Evolutionary conservation across 2,797 vertebrate genomes (phyloP).

Genomic region (Cheirogaleus major): DNA sequence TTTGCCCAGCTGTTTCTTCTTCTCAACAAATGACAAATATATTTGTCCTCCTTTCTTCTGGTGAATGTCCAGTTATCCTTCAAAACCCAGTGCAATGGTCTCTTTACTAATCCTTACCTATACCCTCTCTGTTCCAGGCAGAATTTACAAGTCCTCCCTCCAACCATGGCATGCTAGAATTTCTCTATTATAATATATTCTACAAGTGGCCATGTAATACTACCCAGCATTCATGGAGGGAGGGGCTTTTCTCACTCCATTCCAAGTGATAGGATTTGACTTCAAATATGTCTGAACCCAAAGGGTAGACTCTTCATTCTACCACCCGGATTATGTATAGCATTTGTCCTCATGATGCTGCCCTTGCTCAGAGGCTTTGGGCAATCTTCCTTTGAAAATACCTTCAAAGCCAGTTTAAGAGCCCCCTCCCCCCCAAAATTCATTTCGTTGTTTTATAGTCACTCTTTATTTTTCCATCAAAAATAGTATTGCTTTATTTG

Average conservation of each 20-base stretch:
- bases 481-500: conserved; percentile 21
- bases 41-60: not conserved
- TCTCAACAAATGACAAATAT: not conserved
- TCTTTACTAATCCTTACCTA: not conserved
- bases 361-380: not conserved
- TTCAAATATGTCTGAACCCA: not conserved
- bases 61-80: not conserved
- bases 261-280: not conserved
- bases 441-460: not conserved
- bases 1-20: not conserved
- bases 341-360: not conserved
- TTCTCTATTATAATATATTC: not conserved
- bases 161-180: not conserved
- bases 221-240: not conserved
- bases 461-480: conserved; percentile 18
- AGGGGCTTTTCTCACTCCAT: not conserved
- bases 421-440: too few relatives aligned
- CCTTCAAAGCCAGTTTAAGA: not conserved
- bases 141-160: not conserved
- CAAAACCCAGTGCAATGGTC: not conserved
- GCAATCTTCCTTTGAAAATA: not conserved
- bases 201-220: not conserved
- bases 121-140: not conserved
- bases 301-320: not conserved
- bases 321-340: not conserved